These are phyloP conservation scores for Callocephalon fimbriatum DNA, from an alignment of 2,113 vertebrate genomes.

Conservation along the genomic window DNA sequence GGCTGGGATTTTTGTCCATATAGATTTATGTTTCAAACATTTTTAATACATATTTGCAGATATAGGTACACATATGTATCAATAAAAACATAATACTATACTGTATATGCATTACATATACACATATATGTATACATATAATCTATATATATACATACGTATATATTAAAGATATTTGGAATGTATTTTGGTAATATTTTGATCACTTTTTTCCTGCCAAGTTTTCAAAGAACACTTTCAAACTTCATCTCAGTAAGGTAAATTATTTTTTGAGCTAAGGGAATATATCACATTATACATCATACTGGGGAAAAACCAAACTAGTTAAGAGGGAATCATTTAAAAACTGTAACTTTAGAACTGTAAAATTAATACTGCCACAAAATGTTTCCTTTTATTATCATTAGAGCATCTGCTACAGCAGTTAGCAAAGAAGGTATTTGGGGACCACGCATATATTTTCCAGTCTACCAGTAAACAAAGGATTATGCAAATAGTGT, in stretches of 20 bases:
- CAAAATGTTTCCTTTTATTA: conserved; percentile 46
- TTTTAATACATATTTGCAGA: not conserved
- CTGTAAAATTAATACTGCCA: conserved; percentile 46
- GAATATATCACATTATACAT: not conserved
- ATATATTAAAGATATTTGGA: not conserved
- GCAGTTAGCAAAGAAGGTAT: conserved; percentile 63
- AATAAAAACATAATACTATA: not conserved
- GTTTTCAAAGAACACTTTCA: conserved; percentile 36
- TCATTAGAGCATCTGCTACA: conserved; percentile 60
- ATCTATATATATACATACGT: not conserved
- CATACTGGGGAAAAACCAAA: not conserved
- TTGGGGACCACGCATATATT: conserved; percentile 43
- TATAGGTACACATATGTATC: not conserved
- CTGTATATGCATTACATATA: too few relatives aligned
- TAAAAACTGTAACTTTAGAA: conserved; percentile 48
- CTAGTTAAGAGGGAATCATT: conserved; percentile 10
- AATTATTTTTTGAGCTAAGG: not conserved
- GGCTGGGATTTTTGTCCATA: not conserved
- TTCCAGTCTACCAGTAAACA: conserved; percentile 66
- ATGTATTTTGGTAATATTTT: conserved; percentile 13
- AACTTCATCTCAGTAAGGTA: not conserved
- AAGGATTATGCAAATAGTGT: conserved; percentile 67
- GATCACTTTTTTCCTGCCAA: conserved; percentile 30
- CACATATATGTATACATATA: not conserved
- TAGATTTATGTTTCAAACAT: not conserved